Conservation (phyloP, 2,888 invertebrate genomes). For the Parnassius orleans region DNA sequence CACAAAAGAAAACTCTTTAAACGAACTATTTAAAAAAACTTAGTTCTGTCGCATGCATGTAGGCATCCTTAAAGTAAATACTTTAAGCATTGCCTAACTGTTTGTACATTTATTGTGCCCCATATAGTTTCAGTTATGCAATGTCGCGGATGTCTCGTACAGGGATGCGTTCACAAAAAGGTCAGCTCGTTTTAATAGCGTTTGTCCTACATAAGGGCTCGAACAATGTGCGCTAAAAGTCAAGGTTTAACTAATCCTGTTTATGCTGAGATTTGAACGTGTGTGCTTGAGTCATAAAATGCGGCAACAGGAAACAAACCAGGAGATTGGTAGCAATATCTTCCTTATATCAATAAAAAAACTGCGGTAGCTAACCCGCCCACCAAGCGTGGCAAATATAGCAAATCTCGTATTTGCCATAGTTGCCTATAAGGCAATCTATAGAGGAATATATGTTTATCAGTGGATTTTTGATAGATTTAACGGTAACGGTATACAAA, state of each 20-base stretch:
- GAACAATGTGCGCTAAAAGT: conserved; percentile 23
- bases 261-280: conserved; percentile 14
- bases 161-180: conserved; percentile 25
- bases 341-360: too few species aligned
- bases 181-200: conserved; percentile 20
- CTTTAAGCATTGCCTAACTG: conserved; percentile 4
- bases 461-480: too few species aligned
- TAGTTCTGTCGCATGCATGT: not conserved
- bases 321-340: too few species aligned
- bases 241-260: conserved; percentile 19
- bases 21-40: too few species aligned
- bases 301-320: too few species aligned
- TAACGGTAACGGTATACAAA: too few species aligned
- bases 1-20: too few species aligned
- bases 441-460: too few species aligned
- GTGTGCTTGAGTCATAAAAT: not conserved
- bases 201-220: conserved; percentile 25
- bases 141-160: conserved; percentile 9
- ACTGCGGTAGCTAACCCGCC: too few species aligned
- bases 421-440: too few species aligned
- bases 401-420: too few species aligned
- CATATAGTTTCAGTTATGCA: conserved; percentile 14
- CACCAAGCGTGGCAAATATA: too few species aligned
- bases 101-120: not conserved
- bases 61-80: not conserved